Percentiles rank a stretch among this genome's conserved stretches.
These are phyloP conservation scores for Vidua macroura DNA, from an alignment of 2,113 vertebrate genomes.

Conservation along the genomic window DNA sequence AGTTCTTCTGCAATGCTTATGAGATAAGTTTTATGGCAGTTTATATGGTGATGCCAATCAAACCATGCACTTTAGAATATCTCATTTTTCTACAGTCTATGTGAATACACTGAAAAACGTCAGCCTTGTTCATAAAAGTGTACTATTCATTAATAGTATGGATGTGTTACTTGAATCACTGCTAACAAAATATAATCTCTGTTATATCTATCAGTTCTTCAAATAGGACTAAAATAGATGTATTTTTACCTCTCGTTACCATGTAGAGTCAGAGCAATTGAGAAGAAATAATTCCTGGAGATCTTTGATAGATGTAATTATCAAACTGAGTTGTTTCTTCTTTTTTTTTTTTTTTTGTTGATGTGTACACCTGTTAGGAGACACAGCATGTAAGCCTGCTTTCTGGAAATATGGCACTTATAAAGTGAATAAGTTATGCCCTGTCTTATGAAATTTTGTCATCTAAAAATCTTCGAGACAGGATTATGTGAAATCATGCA, in stretches of 20 bases:
- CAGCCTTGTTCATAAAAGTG: background rate
- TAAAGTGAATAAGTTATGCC: background rate
- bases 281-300: background rate
- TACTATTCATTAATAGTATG: background rate
- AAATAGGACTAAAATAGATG: background rate
- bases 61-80: conserved; percentile 19
- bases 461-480: background rate
- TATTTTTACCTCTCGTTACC: background rate
- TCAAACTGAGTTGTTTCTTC: background rate
- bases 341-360: background rate
- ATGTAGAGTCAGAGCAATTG: background rate
- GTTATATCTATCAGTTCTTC: background rate
- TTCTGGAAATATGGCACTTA: background rate
- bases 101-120: background rate
- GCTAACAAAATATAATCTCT: background rate
- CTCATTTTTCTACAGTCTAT: background rate
- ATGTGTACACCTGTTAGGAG: background rate
- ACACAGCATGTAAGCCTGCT: background rate
- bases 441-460: background rate
- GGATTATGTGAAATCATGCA: background rate
- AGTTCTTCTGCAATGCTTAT: background rate
- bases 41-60: background rate
- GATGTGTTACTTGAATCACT: background rate
- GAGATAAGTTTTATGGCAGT: conserved; percentile 48
- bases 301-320: background rate